phyloP scores from a whole-genome alignment of 2,888 invertebrate species.

The Laothoe populi region DNA sequence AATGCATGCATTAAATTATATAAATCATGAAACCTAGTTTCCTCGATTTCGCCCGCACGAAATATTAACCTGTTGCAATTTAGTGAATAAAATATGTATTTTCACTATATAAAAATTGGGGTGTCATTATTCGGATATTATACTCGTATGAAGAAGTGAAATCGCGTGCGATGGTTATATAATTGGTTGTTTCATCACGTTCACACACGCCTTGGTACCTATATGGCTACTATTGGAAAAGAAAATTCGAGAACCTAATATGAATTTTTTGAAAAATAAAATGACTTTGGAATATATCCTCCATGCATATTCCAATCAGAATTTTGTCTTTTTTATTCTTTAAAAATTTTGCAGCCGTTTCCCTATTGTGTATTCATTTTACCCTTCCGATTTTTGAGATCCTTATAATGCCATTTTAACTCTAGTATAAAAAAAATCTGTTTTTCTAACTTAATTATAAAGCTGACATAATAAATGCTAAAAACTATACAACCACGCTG shows the following conservation, averaged over 20 bases:
- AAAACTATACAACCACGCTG: no score
- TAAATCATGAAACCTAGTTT: background rate
- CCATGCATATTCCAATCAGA: slow-evolving; percentile 20
- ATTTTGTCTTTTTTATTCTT: slow-evolving; percentile 10
- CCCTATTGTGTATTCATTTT: background rate
- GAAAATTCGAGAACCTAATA: slow-evolving; percentile 12
- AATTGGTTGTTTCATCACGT: slow-evolving; percentile 3
- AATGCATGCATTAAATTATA: no score
- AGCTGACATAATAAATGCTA: background rate
- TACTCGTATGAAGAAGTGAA: slow-evolving; percentile 10
- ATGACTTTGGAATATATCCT: slow-evolving; percentile 24
- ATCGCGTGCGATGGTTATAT: slow-evolving; percentile 15
- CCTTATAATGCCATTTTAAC: background rate
- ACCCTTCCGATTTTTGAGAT: background rate
- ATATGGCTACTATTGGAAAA: slow-evolving; percentile 16
- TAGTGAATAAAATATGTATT: slow-evolving; percentile 19
- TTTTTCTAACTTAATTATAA: background rate
- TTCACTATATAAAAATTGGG: slow-evolving; percentile 20
- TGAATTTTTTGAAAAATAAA: slow-evolving; percentile 21
- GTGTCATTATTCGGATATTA: slow-evolving; percentile 16
- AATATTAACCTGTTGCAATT: slow-evolving; percentile 18
- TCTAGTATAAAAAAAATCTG: background rate
- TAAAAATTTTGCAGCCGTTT: background rate
- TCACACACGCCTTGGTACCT: slow-evolving; percentile 11
- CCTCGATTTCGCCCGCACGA: slow-evolving; percentile 5